Evolutionary conservation across 2,113 vertebrate genomes (phyloP).

Genomic region (Dipodomys stephensi): DNA sequence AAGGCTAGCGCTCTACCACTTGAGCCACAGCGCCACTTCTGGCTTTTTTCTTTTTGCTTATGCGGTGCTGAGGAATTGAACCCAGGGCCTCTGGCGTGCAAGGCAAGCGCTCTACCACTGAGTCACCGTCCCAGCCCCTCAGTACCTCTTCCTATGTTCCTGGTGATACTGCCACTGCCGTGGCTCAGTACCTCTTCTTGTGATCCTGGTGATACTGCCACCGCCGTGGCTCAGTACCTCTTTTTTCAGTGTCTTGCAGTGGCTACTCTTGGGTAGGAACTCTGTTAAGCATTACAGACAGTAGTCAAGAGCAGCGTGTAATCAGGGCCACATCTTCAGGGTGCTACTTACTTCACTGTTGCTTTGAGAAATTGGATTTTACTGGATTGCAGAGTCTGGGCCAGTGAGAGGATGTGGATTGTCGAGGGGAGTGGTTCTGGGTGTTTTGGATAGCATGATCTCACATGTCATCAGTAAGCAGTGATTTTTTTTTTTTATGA

Average conservation of each 20-base stretch:
- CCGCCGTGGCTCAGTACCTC: background rate
- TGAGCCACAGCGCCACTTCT: no score
- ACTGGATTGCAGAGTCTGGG: background rate
- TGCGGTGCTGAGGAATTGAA: no score
- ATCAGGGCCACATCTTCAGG: background rate
- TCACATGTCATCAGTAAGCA: background rate
- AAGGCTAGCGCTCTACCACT: no score
- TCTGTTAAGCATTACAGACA: background rate
- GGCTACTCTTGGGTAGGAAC: background rate
- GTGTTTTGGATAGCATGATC: constrained; percentile 38
- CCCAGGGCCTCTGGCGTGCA: no score
- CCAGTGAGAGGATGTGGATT: constrained; percentile 47
- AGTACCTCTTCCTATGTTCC: no score
- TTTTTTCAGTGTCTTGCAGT: background rate
- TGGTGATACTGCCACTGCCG: no score
- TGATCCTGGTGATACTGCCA: background rate
- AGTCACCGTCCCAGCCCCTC: no score
- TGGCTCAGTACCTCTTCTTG: no score
- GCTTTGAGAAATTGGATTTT: background rate
- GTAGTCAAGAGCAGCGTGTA: background rate
- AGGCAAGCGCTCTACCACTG: no score
- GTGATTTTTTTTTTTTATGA: background rate
- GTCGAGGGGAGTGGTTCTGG: constrained; percentile 33
- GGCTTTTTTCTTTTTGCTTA: no score
- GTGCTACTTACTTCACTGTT: background rate